These are phyloP conservation scores for Megathymus violae DNA, from an alignment of 1,140 invertebrate species.

Conservation along the genomic window DNA sequence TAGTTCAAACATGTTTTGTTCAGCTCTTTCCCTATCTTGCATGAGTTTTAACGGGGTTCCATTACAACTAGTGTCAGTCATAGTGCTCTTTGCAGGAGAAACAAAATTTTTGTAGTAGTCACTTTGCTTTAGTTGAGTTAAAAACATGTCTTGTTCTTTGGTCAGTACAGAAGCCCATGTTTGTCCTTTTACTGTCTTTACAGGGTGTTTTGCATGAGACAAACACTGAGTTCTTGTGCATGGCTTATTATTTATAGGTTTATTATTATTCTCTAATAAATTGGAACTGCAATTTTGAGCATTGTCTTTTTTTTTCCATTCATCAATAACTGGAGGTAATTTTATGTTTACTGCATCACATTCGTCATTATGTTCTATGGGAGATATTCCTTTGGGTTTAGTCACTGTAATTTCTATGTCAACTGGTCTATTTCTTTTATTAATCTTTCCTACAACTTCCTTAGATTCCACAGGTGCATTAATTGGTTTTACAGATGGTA, in stretches of 20 bases:
- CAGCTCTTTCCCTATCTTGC: conserved; percentile 83
- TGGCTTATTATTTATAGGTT: conserved; percentile 23
- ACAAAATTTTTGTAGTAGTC: conserved; percentile 71
- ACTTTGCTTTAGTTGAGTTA: conserved; percentile 73
- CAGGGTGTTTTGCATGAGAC: conserved; percentile 51
- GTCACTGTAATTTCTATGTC: conserved; percentile 37
- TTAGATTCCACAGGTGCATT: conserved; percentile 10
- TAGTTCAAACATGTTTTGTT: conserved; percentile 88
- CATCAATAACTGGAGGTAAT: conserved; percentile 24
- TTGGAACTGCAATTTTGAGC: conserved; percentile 1
- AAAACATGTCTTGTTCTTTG: conserved; percentile 76
- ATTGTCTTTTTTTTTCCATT: conserved; percentile 13
- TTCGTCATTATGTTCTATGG: conserved; percentile 14
- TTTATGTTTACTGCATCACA: conserved; percentile 22
- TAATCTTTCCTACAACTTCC: conserved; percentile 15
- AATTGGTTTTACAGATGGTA: not conserved
- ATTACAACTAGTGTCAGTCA: conserved; percentile 71
- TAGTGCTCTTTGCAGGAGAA: conserved; percentile 60
- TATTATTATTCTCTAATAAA: conserved; percentile 32
- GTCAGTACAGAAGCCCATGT: conserved; percentile 74
- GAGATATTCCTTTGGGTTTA: conserved; percentile 26
- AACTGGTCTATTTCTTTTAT: conserved; percentile 32
- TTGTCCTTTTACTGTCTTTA: conserved; percentile 51
- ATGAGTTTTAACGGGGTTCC: conserved; percentile 70
- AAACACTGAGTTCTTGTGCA: conserved; percentile 10